Conservation (phyloP, 2,888 invertebrate species). For the Nephrotoma guestfalica region DNA sequence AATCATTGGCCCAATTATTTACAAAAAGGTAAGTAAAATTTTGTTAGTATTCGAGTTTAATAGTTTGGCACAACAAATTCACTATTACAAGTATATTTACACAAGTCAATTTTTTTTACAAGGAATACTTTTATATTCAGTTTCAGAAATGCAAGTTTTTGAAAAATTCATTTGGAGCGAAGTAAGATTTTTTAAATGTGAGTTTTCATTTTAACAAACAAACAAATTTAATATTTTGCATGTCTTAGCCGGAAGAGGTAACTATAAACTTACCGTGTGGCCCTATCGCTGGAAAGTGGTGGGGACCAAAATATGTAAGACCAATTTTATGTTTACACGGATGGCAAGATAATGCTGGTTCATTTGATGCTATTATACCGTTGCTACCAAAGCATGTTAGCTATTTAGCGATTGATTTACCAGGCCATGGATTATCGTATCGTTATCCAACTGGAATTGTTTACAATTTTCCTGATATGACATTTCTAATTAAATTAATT, state of each 20-base stretch:
- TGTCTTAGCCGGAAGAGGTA: conserved; percentile 40
- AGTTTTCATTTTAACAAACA: neutral
- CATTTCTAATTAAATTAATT: conserved; percentile 37
- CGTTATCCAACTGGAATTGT: conserved; percentile 45
- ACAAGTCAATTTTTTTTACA: neutral
- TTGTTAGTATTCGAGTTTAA: neutral
- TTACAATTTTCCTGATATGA: conserved; percentile 33
- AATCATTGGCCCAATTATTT: neutral
- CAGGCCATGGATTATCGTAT: conserved; percentile 57
- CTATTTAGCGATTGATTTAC: conserved; percentile 48
- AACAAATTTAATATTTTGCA: neutral
- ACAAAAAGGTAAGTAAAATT: neutral
- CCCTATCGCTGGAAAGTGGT: conserved; percentile 51
- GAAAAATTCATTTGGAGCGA: neutral
- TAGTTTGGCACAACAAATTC: neutral
- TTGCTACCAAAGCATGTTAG: conserved; percentile 36
- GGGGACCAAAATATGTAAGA: conserved; percentile 46
- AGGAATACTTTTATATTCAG: neutral
- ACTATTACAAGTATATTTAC: neutral
- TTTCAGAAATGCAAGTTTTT: neutral
- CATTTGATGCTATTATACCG: conserved; percentile 56
- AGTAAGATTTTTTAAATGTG: neutral
- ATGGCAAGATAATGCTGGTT: conserved; percentile 62
- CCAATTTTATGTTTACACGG: conserved; percentile 63
- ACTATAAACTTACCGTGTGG: conserved; percentile 54